phyloP scores from a whole-genome alignment of 2,797 vertebrate genomes.

The Sebastes trivittatus region DNA sequence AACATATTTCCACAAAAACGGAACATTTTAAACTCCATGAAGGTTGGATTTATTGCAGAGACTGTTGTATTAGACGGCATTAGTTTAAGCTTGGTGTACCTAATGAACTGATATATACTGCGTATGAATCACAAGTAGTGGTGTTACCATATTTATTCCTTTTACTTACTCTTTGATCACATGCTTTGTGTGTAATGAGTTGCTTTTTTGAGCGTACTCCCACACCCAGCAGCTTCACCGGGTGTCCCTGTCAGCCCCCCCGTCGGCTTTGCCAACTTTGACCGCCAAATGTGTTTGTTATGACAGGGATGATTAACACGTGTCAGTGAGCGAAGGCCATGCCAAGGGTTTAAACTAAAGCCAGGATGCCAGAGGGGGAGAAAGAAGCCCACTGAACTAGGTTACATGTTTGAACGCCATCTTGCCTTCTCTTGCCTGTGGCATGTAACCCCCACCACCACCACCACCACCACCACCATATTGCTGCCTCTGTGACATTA shows the following conservation, averaged over 20 bases:
- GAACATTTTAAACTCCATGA: not conserved
- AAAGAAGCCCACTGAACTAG: constrained; percentile 9
- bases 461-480: not conserved
- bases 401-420: constrained; percentile 31
- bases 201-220: not conserved
- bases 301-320: constrained; percentile 56
- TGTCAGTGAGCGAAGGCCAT: constrained; percentile 31
- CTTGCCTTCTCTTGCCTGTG: not conserved
- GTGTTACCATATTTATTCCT: not conserved
- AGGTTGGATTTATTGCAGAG: not conserved
- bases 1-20: too few species aligned
- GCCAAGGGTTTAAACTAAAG: constrained; percentile 33
- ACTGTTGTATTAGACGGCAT: not conserved
- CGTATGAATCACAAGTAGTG: not conserved
- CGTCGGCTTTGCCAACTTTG: constrained; percentile 11
- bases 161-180: not conserved
- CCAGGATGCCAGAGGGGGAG: not conserved
- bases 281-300: constrained; percentile 49
- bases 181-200: constrained; percentile 1
- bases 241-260: constrained; percentile 5
- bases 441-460: not conserved
- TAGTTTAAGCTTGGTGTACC: not conserved
- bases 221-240: not conserved
- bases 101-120: not conserved
- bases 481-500: not conserved